Conservation (phyloP, 2,113 vertebrate genomes). For the Ailuropoda melanoleuca region DNA sequence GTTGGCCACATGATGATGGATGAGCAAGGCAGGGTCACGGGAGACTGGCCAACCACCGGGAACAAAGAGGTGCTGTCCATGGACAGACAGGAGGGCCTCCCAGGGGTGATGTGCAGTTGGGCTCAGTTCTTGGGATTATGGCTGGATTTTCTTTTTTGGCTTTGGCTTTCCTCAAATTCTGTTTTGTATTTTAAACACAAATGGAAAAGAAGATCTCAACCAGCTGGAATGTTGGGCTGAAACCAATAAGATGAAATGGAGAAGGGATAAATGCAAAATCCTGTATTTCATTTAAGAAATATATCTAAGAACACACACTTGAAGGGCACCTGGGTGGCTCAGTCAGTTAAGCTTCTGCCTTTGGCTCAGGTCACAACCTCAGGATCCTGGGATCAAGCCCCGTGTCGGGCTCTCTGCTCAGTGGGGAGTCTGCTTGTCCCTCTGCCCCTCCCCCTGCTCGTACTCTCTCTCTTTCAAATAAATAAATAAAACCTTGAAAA, state of each 20-base stretch:
- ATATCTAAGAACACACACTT: slow-evolving; percentile 32
- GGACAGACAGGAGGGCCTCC: background rate
- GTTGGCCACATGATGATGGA: background rate
- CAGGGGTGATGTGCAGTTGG: accelerated
- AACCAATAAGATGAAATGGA: slow-evolving; percentile 62
- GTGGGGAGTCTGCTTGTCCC: background rate
- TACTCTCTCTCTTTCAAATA: background rate
- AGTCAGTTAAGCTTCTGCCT: background rate
- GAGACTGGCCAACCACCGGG: background rate
- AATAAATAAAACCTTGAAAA: background rate
- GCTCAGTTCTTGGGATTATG: background rate
- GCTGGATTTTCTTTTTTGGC: slow-evolving; percentile 26
- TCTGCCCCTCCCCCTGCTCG: background rate
- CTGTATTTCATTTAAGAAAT: slow-evolving; percentile 66
- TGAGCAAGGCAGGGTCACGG: accelerated
- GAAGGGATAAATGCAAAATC: slow-evolving; percentile 32
- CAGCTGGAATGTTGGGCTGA: slow-evolving; percentile 67
- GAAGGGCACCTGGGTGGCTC: background rate
- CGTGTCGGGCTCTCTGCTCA: background rate
- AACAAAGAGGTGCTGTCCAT: background rate
- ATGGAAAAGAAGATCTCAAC: slow-evolving; percentile 67
- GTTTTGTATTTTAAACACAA: slow-evolving; percentile 67
- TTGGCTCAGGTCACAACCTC: background rate
- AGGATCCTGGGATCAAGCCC: background rate
- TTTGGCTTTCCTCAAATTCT: slow-evolving; percentile 57